phyloP scores from a whole-genome alignment of 2,888 invertebrate genomes.

The Eupithecia tripunctaria region DNA sequence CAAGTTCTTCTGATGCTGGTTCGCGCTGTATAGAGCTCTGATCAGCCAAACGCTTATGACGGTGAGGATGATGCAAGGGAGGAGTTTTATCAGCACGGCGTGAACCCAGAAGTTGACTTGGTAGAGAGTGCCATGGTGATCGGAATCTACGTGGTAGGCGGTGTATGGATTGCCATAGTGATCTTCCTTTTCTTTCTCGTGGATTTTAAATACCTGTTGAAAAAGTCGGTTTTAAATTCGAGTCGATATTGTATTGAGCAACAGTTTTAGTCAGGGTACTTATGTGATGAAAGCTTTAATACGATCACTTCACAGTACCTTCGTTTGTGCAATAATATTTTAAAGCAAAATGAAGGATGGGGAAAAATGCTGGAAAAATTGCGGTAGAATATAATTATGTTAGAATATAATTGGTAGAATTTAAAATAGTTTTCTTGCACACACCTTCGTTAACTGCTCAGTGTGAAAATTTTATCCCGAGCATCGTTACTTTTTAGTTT shows the following conservation, averaged over 20 bases:
- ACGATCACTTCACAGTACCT: background rate
- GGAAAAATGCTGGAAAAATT: background rate
- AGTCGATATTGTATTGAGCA: background rate
- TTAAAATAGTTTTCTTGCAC: background rate
- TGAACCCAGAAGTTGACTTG: constrained; percentile 92
- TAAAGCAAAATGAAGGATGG: background rate
- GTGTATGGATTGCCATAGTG: constrained; percentile 69
- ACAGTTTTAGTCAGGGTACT: background rate
- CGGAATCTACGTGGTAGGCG: constrained; percentile 80
- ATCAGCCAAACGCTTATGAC: constrained; percentile 89
- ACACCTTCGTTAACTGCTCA: background rate
- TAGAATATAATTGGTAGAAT: background rate
- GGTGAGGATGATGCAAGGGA: constrained; percentile 91
- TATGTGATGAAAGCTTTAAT: background rate
- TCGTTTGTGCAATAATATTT: background rate
- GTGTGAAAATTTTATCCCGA: too few species aligned
- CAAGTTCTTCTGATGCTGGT: constrained; percentile 88
- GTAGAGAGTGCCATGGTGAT: constrained; percentile 85
- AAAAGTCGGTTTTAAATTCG: constrained; percentile 27
- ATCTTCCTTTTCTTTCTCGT: constrained; percentile 76
- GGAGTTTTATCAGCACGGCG: constrained; percentile 90
- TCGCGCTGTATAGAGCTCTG: constrained; percentile 89
- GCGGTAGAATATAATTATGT: background rate
- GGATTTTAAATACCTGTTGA: constrained; percentile 77
- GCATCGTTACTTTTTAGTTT: background rate